Conservation (phyloP, 2,888 invertebrate species). For the Parnassius glacialis region DNA sequence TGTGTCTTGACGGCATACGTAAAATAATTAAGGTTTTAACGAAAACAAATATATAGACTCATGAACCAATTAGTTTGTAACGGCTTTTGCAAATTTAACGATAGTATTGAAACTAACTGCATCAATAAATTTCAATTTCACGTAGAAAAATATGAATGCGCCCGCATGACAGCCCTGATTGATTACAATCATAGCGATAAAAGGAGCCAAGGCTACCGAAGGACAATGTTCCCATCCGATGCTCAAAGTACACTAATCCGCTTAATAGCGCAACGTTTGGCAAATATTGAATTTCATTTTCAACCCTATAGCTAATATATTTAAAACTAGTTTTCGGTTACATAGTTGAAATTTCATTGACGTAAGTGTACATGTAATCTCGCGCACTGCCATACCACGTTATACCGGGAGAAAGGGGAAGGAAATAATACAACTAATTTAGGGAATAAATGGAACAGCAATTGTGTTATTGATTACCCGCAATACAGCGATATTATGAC, state of each 20-base stretch:
- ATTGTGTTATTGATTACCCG: conserved; percentile 4
- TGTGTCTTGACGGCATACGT: no score
- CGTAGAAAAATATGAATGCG: conserved; percentile 44
- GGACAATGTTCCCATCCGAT: conserved; percentile 65
- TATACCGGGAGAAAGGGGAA: conserved; percentile 36
- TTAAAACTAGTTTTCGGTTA: background rate
- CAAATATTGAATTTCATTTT: conserved; percentile 1
- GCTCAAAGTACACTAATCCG: conserved; percentile 21
- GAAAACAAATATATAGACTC: background rate
- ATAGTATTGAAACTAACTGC: conserved; percentile 17
- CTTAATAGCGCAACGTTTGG: conserved; percentile 9
- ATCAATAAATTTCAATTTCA: conserved; percentile 52
- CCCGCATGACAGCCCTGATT: conserved; percentile 60
- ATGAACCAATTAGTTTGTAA: no score
- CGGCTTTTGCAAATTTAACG: conserved; percentile 24
- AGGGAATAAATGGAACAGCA: conserved; percentile 31
- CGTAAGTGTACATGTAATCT: conserved; percentile 6
- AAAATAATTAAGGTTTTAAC: background rate
- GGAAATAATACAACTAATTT: conserved; percentile 36
- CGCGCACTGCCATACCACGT: conserved; percentile 39
- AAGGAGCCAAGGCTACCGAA: conserved; percentile 73
- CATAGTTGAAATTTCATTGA: background rate
- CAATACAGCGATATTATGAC: background rate
- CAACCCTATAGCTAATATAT: background rate
- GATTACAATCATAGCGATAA: conserved; percentile 50